Evolutionary conservation across 1,140 invertebrate species (phyloP), one percentile per base, ranked within the genome.

Genomic region (Drosophila ogumai): DNA sequence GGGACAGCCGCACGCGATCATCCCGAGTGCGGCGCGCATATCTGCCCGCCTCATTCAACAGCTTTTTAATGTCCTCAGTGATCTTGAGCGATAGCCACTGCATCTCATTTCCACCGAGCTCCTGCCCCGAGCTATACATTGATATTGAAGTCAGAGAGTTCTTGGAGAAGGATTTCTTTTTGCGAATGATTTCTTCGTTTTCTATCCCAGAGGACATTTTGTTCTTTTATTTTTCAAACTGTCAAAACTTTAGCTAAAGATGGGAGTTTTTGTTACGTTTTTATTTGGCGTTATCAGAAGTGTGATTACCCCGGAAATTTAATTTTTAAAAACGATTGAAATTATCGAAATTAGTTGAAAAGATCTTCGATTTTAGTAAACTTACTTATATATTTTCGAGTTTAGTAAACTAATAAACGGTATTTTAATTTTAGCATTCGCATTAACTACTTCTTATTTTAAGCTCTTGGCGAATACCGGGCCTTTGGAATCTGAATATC

Each of bases 31-130:
- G 66, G 6, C 66, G 47, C n/a, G 64, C 32, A 19, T 44, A 44
- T 28, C 55, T 69, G 10, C 63, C 66, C 17, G 66, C 40, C 31
- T 66, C 63, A 25, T 44, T 54, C 3, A 69, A 49, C n/a, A 69
- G 13, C 0, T 36, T 31, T 31, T 12, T 36, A 12, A 69, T 12
- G 6, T 69, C 46, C 3, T 67, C 47, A 2, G 28, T 31, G 1
- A 67, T 1, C 17, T 54, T 38, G 1, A 38, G 22, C 7, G 47
- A 54, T 1, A 69, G 46, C 61, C 47, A 67, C 17, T 67, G 25
- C 7, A 41, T 12, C 7, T 17, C 66, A 3, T 12, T 25, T 3
- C 19, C n/a, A 0, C 17, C 38, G 12, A 69, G 32, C 7, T n/a
- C 6, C 17, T 22, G 31, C 5, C 63, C 47, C 3, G 66, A 54